Base-by-base conservation (phyloP, 1,140 invertebrate genomes). In the Pseudomyrmex dendroicus region DNA sequence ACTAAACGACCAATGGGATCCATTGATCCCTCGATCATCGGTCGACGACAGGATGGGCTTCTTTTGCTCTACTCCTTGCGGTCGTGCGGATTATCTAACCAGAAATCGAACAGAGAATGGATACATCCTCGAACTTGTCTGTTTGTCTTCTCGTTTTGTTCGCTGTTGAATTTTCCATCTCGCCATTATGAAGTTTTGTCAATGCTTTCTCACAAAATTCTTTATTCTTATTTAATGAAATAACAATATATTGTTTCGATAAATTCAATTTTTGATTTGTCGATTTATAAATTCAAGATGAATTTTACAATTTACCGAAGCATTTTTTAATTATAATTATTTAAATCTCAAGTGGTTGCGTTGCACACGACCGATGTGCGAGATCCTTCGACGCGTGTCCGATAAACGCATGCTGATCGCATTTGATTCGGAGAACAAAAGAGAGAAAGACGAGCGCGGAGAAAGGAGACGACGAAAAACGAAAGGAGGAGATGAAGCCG, bases 81-180 rank as follows among this genome's bases (percentile, higher is more conserved):
- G 15, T 70, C 35, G 35, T 35, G n/a, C 54, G 66, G 66, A 80
- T 80, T 80, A 80, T 54, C 66, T 20, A 70, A n/a, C 44, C 66
- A 25, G 63, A 54, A 77, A 67, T 48, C 62, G 22, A 68, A 77
- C 59, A 66, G 66, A 70, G 54, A 70, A 68, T 64, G 44, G 76
- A 80, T 80, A 80, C 66, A 44, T 72, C 54, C 76, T 80, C 76
- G 54, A 80, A 44, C 54, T 80, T 17, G 66, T 70, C 76, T 80
- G 66, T 70, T 80, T 80, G 67, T 70, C 76, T 72, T 59, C 35
- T 68, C 63, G 35, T 77, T 77, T 63, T 20, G 50, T 8, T 13
- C 12, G 44, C 56, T 57, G 56, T 44, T 44, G 54, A 44, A 54
- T 61, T 54, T 66, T 54, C 13, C 15, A 13, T 52, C 64, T 66